Percentiles rank a stretch among this genome's conserved stretches.
phyloP scores from a whole-genome alignment of 2,888 invertebrate genomes.

The Metallyticus violacea region DNA sequence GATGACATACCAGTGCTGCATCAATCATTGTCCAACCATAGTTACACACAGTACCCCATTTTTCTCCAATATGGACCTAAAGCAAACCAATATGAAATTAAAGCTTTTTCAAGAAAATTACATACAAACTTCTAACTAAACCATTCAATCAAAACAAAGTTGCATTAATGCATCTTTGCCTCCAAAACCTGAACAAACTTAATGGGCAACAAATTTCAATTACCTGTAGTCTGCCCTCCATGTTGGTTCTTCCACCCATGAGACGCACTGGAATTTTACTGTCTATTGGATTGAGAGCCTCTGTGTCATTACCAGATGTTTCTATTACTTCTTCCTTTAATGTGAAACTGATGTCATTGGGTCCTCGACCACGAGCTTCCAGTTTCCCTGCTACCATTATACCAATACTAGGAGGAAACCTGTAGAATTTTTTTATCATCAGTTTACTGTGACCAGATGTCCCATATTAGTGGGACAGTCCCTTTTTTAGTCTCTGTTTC shows the following conservation, averaged over 20 bases:
- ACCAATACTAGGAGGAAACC: slow-evolving; percentile 89
- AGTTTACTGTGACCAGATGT: too few species aligned
- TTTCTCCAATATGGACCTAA: slow-evolving; percentile 72
- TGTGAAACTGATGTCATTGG: slow-evolving; percentile 76
- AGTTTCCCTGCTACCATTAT: slow-evolving; percentile 95
- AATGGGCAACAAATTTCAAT: slow-evolving; percentile 22
- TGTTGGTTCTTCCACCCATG: slow-evolving; percentile 73
- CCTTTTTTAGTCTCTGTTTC: too few species aligned
- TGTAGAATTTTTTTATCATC: slow-evolving; percentile 37
- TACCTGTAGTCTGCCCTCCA: slow-evolving; percentile 82
- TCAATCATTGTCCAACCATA: slow-evolving; percentile 91
- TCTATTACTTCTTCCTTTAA: slow-evolving; percentile 71
- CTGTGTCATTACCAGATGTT: slow-evolving; percentile 50
- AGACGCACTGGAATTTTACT: slow-evolving; percentile 71
- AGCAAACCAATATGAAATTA: neutral
- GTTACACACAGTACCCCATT: slow-evolving; percentile 97
- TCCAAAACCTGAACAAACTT: too few species aligned
- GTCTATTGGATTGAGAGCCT: slow-evolving; percentile 56
- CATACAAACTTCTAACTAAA: neutral
- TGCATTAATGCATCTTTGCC: neutral
- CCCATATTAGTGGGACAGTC: too few species aligned
- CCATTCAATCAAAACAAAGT: neutral
- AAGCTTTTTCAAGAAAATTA: too few species aligned
- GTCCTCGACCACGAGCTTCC: slow-evolving; percentile 75
- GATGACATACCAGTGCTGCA: slow-evolving; percentile 92